phyloP scores from a whole-genome alignment of 2,888 invertebrate species.

The Diadromus collaris region DNA sequence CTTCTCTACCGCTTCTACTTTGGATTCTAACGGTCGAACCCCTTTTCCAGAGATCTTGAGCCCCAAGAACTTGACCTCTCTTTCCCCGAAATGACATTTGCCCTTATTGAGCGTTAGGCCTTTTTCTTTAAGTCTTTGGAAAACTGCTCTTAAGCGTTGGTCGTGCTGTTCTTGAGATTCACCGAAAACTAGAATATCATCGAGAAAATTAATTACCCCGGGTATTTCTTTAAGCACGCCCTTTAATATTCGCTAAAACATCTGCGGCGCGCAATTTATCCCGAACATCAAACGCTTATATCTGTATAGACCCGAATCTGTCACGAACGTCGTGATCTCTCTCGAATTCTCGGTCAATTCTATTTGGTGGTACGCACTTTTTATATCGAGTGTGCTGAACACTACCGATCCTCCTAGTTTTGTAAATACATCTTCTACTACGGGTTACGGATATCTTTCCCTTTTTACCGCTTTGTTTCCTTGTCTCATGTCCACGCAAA shows the following conservation, averaged over 20 bases:
- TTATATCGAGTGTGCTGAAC: slow-evolving; percentile 68
- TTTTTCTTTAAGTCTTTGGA: slow-evolving; percentile 8
- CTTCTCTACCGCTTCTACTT: slow-evolving; percentile 57
- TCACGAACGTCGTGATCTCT: slow-evolving; percentile 75
- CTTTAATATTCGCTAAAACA: too few species aligned
- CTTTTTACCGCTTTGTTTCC: slow-evolving; percentile 31
- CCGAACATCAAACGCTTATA: slow-evolving; percentile 79
- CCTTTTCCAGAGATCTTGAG: slow-evolving; percentile 63
- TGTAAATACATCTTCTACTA: slow-evolving; percentile 27
- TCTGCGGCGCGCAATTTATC: slow-evolving; percentile 78
- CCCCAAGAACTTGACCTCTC: slow-evolving; percentile 66
- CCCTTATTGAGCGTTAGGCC: not conserved
- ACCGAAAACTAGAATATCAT: slow-evolving; percentile 75
- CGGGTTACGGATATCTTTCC: slow-evolving; percentile 54
- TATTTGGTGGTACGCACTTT: slow-evolving; percentile 75
- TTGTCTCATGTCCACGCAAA: slow-evolving; percentile 67
- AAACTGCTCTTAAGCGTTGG: slow-evolving; percentile 63
- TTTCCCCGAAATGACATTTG: slow-evolving; percentile 25
- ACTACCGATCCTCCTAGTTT: slow-evolving; percentile 1
- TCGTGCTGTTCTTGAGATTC: slow-evolving; percentile 68
- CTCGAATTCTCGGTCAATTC: slow-evolving; percentile 70
- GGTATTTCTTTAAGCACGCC: too few species aligned
- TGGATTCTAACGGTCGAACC: slow-evolving; percentile 58
- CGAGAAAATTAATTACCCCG: slow-evolving; percentile 74
- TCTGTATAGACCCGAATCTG: slow-evolving; percentile 72